Percentiles rank a stretch among this genome's conserved stretches.
These are phyloP conservation scores for Drosophila emarginata DNA, from an alignment of 2,888 invertebrate genomes.

Conservation along the genomic window DNA sequence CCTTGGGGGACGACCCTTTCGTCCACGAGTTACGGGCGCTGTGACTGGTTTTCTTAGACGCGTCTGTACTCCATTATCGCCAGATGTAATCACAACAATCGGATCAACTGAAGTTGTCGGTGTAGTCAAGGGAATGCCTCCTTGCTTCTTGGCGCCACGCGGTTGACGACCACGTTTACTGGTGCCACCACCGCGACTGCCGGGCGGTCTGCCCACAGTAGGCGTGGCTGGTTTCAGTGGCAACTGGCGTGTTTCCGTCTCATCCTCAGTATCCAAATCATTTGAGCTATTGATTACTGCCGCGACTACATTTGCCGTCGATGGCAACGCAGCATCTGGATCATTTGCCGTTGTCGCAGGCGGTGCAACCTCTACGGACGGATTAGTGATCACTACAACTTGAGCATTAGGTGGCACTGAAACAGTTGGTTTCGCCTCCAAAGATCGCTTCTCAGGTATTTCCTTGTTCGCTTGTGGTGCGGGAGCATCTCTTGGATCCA, in stretches of 20 bases:
- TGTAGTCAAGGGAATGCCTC: conserved; percentile 40
- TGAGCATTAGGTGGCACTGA: conserved; percentile 7
- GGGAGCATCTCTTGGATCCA: conserved; percentile 83
- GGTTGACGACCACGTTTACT: conserved; percentile 77
- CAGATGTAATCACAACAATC: conserved; percentile 35
- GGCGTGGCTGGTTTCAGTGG: conserved; percentile 34
- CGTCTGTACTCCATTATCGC: conserved; percentile 84
- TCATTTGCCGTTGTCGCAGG: neutral
- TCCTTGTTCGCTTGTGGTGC: conserved; percentile 16
- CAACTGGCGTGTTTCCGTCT: conserved; percentile 72
- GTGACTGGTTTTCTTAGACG: conserved; percentile 83
- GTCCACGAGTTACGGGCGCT: conserved; percentile 78
- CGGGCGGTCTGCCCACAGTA: conserved; percentile 66
- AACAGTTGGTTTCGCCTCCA: conserved; percentile 29
- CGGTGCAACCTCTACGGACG: conserved; percentile 23
- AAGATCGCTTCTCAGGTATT: conserved; percentile 7
- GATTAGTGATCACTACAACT: conserved; percentile 11
- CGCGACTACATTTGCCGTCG: neutral
- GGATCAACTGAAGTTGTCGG: conserved; percentile 27
- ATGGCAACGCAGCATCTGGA: too few species aligned
- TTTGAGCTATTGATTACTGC: conserved; percentile 44
- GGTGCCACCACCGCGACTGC: conserved; percentile 66
- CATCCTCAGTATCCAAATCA: conserved; percentile 82
- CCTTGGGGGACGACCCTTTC: conserved; percentile 83
- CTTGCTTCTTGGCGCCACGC: conserved; percentile 78